Conservation (phyloP, 2,797 vertebrate genomes). For the Oreochromis mossambicus region DNA sequence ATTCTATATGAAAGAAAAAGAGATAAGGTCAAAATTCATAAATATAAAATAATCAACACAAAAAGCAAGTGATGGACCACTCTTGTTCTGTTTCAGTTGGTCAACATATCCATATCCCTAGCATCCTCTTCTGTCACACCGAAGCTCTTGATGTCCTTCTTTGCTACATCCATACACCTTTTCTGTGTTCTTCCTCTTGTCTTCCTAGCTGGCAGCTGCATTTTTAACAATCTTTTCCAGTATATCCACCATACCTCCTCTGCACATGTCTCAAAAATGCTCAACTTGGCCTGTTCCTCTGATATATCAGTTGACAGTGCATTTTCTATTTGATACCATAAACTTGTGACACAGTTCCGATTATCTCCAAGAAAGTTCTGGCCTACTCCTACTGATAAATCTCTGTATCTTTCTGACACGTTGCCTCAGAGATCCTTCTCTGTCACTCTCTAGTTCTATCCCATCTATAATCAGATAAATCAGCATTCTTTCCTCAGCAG, state of each 20-base stretch:
- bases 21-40: background rate
- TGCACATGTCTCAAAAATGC: background rate
- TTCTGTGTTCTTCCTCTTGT: background rate
- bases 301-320: background rate
- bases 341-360: background rate
- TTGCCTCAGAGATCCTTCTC: background rate
- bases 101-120: background rate
- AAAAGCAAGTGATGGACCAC: background rate
- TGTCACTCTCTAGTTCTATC: background rate
- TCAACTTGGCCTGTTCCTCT: background rate
- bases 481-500: background rate
- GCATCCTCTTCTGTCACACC: background rate
- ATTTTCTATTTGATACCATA: background rate
- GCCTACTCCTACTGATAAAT: background rate
- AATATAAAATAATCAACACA: background rate
- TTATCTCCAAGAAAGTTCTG: background rate
- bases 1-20: background rate
- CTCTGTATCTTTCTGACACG: background rate
- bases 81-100: background rate
- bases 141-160: background rate
- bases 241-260: background rate
- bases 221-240: background rate
- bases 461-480: background rate
- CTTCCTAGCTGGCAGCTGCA: background rate
- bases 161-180: fast-evolving